Conservation (phyloP, 2,797 vertebrate species). For the Momotus momota region DNA sequence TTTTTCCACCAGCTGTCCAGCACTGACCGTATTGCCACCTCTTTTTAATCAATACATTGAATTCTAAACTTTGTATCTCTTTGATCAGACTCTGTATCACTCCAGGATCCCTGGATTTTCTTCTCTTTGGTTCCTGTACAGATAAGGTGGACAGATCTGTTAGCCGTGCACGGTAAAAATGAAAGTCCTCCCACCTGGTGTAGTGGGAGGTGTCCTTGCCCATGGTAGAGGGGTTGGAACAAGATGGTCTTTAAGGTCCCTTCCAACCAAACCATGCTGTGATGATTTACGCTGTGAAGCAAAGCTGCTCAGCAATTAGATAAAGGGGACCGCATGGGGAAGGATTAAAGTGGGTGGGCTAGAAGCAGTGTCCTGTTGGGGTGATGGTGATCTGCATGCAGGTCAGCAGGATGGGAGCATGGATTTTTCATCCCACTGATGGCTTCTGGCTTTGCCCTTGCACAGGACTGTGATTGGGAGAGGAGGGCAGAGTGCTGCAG, state of each 20-base stretch:
- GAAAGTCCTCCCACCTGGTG: neutral
- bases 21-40: accelerated
- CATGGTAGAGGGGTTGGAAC: neutral
- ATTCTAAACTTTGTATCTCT: neutral
- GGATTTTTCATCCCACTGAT: neutral
- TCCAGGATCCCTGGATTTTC: neutral
- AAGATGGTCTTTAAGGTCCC: neutral
- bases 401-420: neutral
- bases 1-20: neutral
- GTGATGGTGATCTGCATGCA: neutral
- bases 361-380: neutral
- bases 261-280: neutral
- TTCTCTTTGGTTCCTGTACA: neutral
- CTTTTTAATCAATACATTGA: neutral
- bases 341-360: neutral
- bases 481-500: neutral
- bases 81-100: accelerated
- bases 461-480: neutral
- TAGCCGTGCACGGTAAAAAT: neutral
- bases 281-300: neutral
- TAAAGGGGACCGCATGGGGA: neutral
- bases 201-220: neutral
- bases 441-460: neutral
- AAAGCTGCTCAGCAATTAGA: neutral
- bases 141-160: neutral